Evolutionary conservation across 2,797 vertebrate genomes (phyloP), one percentile per base, ranked within the genome.

Genomic region (Pempheris klunzingeri): DNA sequence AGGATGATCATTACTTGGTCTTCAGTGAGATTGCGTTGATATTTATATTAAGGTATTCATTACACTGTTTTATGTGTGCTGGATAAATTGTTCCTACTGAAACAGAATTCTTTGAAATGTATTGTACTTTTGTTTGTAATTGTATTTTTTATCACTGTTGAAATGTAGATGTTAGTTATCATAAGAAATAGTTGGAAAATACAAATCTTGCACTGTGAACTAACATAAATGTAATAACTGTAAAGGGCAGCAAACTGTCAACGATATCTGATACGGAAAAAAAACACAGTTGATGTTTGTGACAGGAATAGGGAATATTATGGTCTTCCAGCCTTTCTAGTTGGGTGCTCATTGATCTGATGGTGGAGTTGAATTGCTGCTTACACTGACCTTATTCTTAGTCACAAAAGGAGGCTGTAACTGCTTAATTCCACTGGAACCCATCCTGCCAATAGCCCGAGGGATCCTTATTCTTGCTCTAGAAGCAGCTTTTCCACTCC

Each of bases 331-430:
- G 43, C 4, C 50, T 39, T 14, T 44, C 44, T 71, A 59, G 3
- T 70, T 39, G 6, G 59, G 3, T 52, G 30, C 1, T 75, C 44
- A 81, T 85, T 85, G 82, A 92, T 87, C 82, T 39, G 28, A 13
- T 71, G 68, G 54, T 73, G 57, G 52, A 28, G 47, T 72, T 71
- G 69, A 86, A 49, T 81, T 13, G 4, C 65, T 65, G 36, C 22
- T 30, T 74, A 44, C 62, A 53, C 71, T 78, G 53, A 81, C 49
- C 60, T 65, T 73, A 49, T 77, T 77, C 36, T 66, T 58, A 54
- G 68, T 75, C 75, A 57, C 14, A 73, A 71, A 64, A 80, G 14
- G 43, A 64, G 49, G 15, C 66, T 63, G 12, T 58, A 73, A 67
- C 41, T 47, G 60, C 47, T 36, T 39, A 39, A 50, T n/a, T 73